Evolutionary conservation across 2,888 invertebrate genomes (phyloP).

Genomic region (Aleiodes alternator): DNA sequence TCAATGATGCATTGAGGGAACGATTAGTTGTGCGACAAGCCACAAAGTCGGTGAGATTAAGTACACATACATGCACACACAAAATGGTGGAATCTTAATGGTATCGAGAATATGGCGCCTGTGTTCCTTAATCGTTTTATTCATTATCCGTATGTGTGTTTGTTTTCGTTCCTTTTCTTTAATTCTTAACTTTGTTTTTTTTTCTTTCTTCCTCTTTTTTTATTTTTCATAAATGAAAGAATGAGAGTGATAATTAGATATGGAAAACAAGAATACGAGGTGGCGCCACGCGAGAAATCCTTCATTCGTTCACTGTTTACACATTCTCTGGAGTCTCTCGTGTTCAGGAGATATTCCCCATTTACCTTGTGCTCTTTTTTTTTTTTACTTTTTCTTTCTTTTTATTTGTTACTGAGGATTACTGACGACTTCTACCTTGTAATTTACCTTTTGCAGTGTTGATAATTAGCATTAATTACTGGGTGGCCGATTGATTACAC

Average conservation of each 20-base stretch:
- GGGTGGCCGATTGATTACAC: too few relatives aligned
- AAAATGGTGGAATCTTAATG: constrained; percentile 4
- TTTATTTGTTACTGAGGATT: not conserved
- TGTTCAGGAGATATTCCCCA: constrained; percentile 54
- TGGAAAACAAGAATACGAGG: constrained; percentile 44
- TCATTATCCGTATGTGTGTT: constrained; percentile 10
- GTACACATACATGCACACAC: not conserved
- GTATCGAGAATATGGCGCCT: constrained; percentile 16
- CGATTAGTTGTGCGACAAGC: constrained; percentile 28
- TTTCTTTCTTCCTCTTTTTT: too few relatives aligned
- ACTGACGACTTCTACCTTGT: too few relatives aligned
- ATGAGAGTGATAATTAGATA: constrained; percentile 56
- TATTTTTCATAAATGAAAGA: not conserved
- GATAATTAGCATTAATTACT: too few relatives aligned
- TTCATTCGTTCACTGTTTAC: constrained; percentile 37
- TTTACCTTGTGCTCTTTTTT: constrained; percentile 31
- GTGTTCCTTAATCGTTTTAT: constrained; percentile 13
- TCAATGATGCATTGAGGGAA: constrained; percentile 19
- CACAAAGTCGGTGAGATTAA: constrained; percentile 20
- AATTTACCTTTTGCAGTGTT: too few relatives aligned
- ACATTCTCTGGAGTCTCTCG: constrained; percentile 32
- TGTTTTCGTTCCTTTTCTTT: not conserved
- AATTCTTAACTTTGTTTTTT: too few relatives aligned
- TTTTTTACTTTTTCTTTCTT: not conserved
- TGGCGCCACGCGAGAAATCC: constrained; percentile 53